These are phyloP conservation scores for Mesembrinibis cayennensis DNA, from an alignment of 2,113 vertebrate species.

Conservation along the genomic window DNA sequence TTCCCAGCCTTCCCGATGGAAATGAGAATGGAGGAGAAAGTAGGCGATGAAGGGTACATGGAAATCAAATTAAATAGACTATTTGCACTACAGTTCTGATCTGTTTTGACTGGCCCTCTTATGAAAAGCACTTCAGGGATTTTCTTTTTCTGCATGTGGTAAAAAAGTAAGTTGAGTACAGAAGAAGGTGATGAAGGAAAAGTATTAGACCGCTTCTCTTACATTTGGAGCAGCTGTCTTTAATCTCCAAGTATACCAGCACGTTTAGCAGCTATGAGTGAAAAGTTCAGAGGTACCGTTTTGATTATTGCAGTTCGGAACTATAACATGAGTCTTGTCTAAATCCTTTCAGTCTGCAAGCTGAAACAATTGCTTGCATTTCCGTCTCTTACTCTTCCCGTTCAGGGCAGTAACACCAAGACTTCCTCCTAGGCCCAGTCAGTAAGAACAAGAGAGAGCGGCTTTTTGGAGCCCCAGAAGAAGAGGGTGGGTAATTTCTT, in stretches of 20 bases:
- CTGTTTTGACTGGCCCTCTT: background rate
- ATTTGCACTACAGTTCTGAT: background rate
- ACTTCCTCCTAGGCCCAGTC: background rate
- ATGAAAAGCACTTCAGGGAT: background rate
- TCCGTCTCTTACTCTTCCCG: background rate
- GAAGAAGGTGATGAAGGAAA: background rate
- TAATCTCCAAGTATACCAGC: background rate
- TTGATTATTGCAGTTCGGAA: background rate
- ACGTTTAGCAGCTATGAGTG: background rate
- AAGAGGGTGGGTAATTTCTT: background rate
- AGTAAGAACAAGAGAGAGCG: background rate
- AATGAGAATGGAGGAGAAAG: background rate
- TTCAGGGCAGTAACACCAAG: background rate
- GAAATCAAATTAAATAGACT: conserved; percentile 51
- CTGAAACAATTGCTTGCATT: background rate
- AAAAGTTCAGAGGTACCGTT: background rate
- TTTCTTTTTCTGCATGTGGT: background rate
- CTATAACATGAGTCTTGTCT: background rate
- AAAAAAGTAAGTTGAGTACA: background rate
- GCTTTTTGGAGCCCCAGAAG: background rate
- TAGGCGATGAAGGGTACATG: conserved; percentile 17
- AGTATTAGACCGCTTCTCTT: background rate
- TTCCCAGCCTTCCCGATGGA: conserved; percentile 43
- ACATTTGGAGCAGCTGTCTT: background rate
- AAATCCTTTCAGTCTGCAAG: background rate